Evolutionary conservation across 2,113 vertebrate genomes (phyloP), one percentile per base, ranked within the genome.

Genomic region (Turnix velox): DNA sequence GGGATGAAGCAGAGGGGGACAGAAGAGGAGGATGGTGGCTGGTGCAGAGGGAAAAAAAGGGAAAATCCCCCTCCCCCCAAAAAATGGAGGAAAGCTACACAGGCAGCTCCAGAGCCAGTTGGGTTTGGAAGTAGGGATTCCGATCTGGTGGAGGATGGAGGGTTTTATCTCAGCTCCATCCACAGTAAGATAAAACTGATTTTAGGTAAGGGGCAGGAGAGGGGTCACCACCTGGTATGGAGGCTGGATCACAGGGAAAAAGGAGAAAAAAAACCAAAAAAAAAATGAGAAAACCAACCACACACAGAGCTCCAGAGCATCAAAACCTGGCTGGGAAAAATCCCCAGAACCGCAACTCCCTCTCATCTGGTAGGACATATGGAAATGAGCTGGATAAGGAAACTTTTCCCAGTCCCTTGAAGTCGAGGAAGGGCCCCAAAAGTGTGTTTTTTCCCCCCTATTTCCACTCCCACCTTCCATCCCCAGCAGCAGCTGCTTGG

Each of bases 311-410:
- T 66, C 13, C 1, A 15, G 6, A 84, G 83, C 37, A 37, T 65
- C 23, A 63, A 73, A 80, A 51, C 59, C 68, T 68, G 9, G 11
- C 63, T 88, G 78, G 73, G 93, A 40, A 55, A 52, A 81, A 52
- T 2, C 65, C 85, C 4, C 5, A 89, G 65, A 13, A 5, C 79
- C 1, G 28, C 54, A 0, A 0, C 57, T 49, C 28, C 63, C 17
- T 14, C 86, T 59, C 93, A 79, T 67, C 42, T 90, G 95, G 87
- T 61, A 87, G 92, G 93, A 77, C 84, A 59, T 54, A 71, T 90
- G 92, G 92, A 90, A 90, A 92, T 68, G 79, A 92, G 93, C 71
- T 5, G 49, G 19, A 14, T 23, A 83, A 93, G 84, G 14, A 59
- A 94, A 92, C 89, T 95, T 93, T 68, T 55, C 88, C 62, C 83